phyloP scores from a whole-genome alignment of 2,113 vertebrate genomes.

The Microcebus jonahi region DNA sequence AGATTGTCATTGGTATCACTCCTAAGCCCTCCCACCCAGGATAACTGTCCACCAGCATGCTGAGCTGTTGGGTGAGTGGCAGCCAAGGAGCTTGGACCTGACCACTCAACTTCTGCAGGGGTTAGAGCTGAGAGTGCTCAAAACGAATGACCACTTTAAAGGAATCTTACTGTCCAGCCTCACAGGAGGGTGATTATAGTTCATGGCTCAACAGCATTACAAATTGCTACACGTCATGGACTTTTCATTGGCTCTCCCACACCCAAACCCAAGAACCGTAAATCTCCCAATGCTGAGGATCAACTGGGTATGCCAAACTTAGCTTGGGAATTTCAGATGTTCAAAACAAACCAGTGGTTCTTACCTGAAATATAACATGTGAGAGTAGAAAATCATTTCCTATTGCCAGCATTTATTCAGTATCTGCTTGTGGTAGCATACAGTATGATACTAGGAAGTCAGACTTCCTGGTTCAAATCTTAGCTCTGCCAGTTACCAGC shows the following conservation, averaged over 20 bases:
- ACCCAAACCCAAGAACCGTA: background rate
- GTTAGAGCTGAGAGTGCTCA: background rate
- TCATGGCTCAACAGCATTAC: background rate
- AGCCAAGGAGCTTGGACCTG: background rate
- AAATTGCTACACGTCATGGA: background rate
- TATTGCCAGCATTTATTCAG: too few relatives aligned
- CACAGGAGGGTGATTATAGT: background rate
- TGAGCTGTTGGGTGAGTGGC: background rate
- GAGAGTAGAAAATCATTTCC: background rate
- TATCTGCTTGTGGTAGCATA: background rate
- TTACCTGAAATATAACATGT: background rate
- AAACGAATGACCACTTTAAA: background rate
- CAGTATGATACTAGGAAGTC: background rate
- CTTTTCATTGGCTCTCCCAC: background rate
- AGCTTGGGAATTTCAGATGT: background rate
- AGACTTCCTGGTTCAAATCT: background rate
- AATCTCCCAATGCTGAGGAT: background rate
- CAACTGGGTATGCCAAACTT: background rate
- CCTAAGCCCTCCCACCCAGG: accelerated
- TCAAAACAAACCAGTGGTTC: background rate
- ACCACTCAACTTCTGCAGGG: background rate
- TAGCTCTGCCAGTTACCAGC: background rate
- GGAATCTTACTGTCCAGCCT: background rate
- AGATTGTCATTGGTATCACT: background rate
- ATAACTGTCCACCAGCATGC: background rate